A percentile compares a stretch with the other conserved stretches of the same genome.
phyloP scores from a whole-genome alignment of 2,113 vertebrate genomes.

The Pogonocichla stellata region DNA sequence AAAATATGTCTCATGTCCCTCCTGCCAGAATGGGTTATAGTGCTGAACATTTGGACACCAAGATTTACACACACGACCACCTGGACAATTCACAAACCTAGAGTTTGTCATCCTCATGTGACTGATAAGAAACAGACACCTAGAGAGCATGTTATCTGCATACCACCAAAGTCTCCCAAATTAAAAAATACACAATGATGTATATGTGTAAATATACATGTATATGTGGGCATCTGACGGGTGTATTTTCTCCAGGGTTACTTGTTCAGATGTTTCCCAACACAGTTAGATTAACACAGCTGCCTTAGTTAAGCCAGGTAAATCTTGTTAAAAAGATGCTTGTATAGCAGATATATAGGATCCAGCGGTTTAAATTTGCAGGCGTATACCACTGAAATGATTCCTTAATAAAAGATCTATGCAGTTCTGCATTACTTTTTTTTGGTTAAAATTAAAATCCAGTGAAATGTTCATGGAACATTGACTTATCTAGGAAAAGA shows the following conservation, averaged over 20 bases:
- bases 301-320: background rate
- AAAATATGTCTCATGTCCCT: background rate
- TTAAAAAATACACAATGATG: background rate
- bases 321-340: background rate
- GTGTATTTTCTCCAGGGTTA: background rate
- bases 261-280: background rate
- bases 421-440: background rate
- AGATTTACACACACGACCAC: background rate
- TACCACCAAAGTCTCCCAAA: background rate
- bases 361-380: background rate
- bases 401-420: background rate
- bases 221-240: background rate
- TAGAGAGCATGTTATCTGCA: background rate
- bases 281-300: background rate
- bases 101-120: background rate
- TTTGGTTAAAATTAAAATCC: background rate
- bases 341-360: background rate
- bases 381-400: background rate
- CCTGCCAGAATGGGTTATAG: background rate
- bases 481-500: background rate
- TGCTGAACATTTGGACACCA: background rate
- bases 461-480: background rate
- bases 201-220: rapidly evolving
- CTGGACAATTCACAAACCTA: background rate
- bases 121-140: background rate